Base-by-base conservation (phyloP, 2,888 invertebrate genomes). In the Xestia rhomboidea region DNA sequence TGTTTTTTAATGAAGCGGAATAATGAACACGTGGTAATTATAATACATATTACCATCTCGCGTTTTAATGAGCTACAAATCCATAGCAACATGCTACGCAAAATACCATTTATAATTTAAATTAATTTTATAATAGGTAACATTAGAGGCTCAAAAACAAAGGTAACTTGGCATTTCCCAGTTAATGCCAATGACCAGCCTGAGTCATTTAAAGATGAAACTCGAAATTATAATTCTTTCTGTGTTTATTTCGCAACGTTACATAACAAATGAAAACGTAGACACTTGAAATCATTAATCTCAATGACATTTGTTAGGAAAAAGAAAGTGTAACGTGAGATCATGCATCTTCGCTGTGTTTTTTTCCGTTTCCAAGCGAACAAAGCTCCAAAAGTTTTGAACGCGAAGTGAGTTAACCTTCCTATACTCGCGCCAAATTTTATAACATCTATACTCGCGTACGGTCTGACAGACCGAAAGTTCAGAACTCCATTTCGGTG, bases 21-120 rank as follows among this genome's bases (percentile, higher is more conserved):
- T 83, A 86, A 81, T 80, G 74, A 75, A 73, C 87, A 85, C 87
- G 81, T 84, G 85, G 73, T 81, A 64, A 87, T 87, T 84, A 76
- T 78, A 73, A 81, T 76, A 84, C 67, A 34, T 51, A 73, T 81
- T 66, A 75, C 41, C 66, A 49, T 70, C 62, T 57, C 81, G 71
- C 74, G 77, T 79, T 79, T 74, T 64, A 70, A 72, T 54, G 41
- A 54, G 38, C n/a, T 15, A 60, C 67, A 15, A 38, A 76, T 34
- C 71, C 63, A 69, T 74, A 60, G 63, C 71, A 75, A 83, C 83
- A 83, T 30, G 74, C 68, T 46, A 74, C 41, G 21, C 38, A 38
- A 64, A 54, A 72, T 62, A 54, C 79, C 4, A 38, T 83, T 79
- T 49, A 34, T 79, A 21, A 21, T 64, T 6, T 51, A 15, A 63